A percentile compares a stretch with the other conserved stretches of the same genome.
Evolutionary conservation across 2,888 invertebrate genomes (phyloP).

Genomic region (Aphodius granarius): DNA sequence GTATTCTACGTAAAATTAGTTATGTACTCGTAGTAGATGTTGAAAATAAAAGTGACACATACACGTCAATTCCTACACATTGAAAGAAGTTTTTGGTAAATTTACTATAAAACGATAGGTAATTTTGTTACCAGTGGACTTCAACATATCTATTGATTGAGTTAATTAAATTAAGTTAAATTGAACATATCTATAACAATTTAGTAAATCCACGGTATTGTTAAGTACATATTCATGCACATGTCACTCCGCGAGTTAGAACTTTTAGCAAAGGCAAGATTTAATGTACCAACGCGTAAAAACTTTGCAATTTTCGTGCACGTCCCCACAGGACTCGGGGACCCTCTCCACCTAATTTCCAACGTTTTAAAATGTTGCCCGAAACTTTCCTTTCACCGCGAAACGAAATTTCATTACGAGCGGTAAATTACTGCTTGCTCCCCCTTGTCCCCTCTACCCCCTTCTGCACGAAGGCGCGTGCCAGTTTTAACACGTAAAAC

Average conservation of each 20-base stretch:
- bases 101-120: no score
- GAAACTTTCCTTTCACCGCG: constrained; percentile 7
- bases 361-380: not conserved
- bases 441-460: not conserved
- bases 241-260: not conserved
- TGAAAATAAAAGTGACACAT: no score
- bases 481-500: not conserved
- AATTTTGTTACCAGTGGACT: no score
- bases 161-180: no score
- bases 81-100: no score
- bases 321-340: not conserved
- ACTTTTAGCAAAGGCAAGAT: not conserved
- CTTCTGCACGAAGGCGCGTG: not conserved
- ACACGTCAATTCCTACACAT: no score
- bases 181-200: no score
- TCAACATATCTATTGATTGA: no score
- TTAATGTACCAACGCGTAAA: not conserved
- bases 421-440: not conserved
- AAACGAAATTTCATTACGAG: not conserved
- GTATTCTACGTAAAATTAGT: not conserved
- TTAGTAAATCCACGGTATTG: no score
- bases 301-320: not conserved
- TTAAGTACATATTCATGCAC: not conserved
- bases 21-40: no score
- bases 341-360: not conserved